phyloP scores from a whole-genome alignment of 2,113 vertebrate species.

The Etia nguti region DNA sequence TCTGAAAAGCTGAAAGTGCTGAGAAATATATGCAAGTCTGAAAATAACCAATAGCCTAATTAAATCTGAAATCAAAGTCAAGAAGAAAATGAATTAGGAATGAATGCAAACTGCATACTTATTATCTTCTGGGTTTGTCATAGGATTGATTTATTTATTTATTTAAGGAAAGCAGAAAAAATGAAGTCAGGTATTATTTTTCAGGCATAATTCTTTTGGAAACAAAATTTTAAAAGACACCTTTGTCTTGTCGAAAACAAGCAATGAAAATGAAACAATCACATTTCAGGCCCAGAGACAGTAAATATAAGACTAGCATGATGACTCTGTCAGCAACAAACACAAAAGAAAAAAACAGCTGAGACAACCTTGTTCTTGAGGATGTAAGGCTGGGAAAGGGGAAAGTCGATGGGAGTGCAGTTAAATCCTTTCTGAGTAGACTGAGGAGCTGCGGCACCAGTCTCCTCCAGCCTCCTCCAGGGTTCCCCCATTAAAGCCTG shows the following conservation, averaged over 20 bases:
- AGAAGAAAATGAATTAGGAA: neutral
- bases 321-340: neutral
- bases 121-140: neutral
- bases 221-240: neutral
- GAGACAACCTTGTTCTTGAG: neutral
- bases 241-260: accelerated
- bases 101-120: neutral
- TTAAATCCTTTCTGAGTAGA: slow-evolving; percentile 37
- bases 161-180: neutral
- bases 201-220: neutral
- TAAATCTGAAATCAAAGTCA: neutral
- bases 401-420: slow-evolving; percentile 2
- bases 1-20: neutral
- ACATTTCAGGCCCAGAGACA: neutral
- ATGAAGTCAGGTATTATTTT: neutral
- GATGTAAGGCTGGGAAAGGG: slow-evolving; percentile 28
- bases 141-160: neutral
- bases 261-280: accelerated
- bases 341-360: neutral
- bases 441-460: neutral
- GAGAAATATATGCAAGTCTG: neutral
- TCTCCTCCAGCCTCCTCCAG: neutral
- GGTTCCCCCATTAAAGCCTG: neutral
- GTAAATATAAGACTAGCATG: slow-evolving; percentile 15
- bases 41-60: neutral